phyloP scores from a whole-genome alignment of 64 coral and sea anemone species.

The Montipora efflorescens region DNA sequence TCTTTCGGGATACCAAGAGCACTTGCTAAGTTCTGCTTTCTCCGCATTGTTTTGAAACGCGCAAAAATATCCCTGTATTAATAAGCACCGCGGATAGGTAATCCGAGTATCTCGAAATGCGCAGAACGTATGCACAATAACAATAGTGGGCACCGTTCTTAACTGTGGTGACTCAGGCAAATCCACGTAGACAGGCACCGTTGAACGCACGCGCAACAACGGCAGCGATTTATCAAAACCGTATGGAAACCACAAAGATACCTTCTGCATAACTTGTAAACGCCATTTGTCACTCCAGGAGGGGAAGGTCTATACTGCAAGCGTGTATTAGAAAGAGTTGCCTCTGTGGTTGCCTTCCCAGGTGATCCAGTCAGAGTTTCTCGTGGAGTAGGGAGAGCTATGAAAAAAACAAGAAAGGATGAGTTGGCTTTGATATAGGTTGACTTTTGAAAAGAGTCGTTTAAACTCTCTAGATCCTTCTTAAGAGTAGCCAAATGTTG shows the following conservation, averaged over 20 bases:
- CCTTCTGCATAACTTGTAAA: slow-evolving; percentile 16
- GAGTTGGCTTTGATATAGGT: background rate
- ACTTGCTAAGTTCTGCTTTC: too few species aligned
- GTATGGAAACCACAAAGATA: background rate
- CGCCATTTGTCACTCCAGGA: slow-evolving; percentile 24
- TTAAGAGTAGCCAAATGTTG: too few species aligned
- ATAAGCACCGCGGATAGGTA: too few species aligned
- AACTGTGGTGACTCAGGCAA: background rate
- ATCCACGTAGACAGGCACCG: background rate
- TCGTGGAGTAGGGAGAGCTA: slow-evolving; percentile 22
- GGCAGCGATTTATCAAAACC: too few species aligned
- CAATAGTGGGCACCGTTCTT: too few species aligned
- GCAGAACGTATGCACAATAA: too few species aligned
- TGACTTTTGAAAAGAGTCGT: background rate
- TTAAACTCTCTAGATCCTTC: background rate
- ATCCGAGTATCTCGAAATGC: too few species aligned
- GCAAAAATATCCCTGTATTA: too few species aligned
- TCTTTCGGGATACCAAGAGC: too few species aligned
- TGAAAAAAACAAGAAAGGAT: background rate
- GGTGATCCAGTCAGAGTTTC: slow-evolving; percentile 15
- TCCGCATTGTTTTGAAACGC: too few species aligned
- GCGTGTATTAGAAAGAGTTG: background rate
- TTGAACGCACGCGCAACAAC: background rate
- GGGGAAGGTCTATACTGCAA: slow-evolving; percentile 28
- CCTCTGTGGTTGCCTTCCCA: background rate